These are phyloP conservation scores for Gavia stellata DNA, from an alignment of 2,113 vertebrate genomes.

Conservation along the genomic window DNA sequence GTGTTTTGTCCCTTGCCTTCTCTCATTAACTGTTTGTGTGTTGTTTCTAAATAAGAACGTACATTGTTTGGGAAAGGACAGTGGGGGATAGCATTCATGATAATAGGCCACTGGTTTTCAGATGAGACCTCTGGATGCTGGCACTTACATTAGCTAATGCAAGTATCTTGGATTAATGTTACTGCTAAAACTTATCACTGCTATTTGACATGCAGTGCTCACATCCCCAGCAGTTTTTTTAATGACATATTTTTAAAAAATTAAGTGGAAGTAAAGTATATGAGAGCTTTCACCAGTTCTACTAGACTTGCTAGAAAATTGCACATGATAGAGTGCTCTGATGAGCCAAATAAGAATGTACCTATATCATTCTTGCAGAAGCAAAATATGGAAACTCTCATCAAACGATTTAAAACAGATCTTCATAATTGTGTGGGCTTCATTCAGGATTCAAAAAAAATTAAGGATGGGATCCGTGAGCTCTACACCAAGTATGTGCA, in stretches of 20 bases:
- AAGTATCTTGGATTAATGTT: not conserved
- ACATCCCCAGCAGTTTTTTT: not conserved
- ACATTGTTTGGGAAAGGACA: not conserved
- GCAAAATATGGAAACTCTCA: constrained; percentile 72
- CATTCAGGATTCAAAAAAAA: constrained; percentile 82
- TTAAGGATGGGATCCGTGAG: constrained; percentile 77
- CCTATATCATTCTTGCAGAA: constrained; percentile 68
- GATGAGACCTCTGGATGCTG: not conserved
- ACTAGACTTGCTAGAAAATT: not conserved
- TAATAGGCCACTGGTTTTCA: not conserved
- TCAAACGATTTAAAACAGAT: constrained; percentile 83
- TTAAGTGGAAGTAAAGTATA: not conserved
- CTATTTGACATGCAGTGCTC: not conserved
- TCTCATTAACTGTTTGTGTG: not conserved
- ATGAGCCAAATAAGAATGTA: not conserved
- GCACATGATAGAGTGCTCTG: not conserved
- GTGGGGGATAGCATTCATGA: not conserved
- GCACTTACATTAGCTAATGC: not conserved
- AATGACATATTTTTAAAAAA: not conserved
- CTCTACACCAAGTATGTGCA: constrained; percentile 80
- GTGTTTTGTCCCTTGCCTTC: not conserved
- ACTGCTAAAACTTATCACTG: not conserved
- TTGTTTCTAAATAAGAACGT: not conserved
- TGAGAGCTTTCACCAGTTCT: not conserved
- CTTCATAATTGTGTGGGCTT: constrained; percentile 80